A percentile compares a stretch with the other conserved stretches of the same genome.
Evolutionary conservation across 1,140 invertebrate genomes (phyloP).

Genomic region (Drosophila gunungcola): DNA sequence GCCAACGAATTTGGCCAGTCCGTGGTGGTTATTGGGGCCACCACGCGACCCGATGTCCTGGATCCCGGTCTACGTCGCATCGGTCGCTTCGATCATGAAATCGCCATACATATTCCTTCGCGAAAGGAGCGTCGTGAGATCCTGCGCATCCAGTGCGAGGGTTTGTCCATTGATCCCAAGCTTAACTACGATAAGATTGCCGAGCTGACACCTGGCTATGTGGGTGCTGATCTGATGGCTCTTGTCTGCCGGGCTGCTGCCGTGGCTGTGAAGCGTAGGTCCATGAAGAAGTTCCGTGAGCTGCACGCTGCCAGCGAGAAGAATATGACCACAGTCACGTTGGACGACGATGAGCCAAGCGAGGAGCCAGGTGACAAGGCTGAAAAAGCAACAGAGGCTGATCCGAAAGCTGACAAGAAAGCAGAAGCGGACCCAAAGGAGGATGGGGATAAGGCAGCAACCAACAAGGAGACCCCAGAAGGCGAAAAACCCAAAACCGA

Average conservation of each 20-base stretch:
- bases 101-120: slow-evolving; percentile 96
- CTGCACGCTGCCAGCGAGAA: slow-evolving; percentile 64
- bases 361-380: slow-evolving; percentile 32
- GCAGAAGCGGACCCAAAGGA: slow-evolving; percentile 6
- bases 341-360: slow-evolving; percentile 69
- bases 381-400: background rate
- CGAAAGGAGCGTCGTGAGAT: slow-evolving; percentile 91
- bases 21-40: slow-evolving; percentile 97
- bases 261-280: slow-evolving; percentile 89
- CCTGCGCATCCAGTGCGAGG: slow-evolving; percentile 89
- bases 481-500: slow-evolving; percentile 3
- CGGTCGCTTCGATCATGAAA: slow-evolving; percentile 96
- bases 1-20: slow-evolving; percentile 87
- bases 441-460: background rate
- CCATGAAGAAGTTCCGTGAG: slow-evolving; percentile 72
- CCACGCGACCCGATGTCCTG: slow-evolving; percentile 96
- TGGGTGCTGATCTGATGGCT: slow-evolving; percentile 96
- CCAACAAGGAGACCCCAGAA: background rate
- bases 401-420: slow-evolving; percentile 3
- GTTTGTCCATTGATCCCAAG: slow-evolving; percentile 88
- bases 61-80: slow-evolving; percentile 96
- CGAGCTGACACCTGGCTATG: slow-evolving; percentile 96
- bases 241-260: slow-evolving; percentile 94
- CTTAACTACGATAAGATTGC: slow-evolving; percentile 91
- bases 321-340: slow-evolving; percentile 77